Evolutionary conservation across 2,113 vertebrate species (phyloP), one percentile per base, ranked within the genome.

Genomic region (Silurus glanis): DNA sequence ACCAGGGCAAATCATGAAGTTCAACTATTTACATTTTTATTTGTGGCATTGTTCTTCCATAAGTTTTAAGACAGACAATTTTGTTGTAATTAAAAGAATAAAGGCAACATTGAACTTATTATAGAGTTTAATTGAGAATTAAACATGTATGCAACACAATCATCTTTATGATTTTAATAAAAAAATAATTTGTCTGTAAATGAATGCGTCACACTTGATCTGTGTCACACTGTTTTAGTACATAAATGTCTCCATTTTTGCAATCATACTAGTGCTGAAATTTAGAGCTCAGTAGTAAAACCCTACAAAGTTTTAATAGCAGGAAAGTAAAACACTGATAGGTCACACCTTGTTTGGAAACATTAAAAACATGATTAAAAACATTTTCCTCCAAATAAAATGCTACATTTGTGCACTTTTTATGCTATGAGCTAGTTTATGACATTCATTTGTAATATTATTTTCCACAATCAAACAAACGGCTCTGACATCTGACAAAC

Each of bases 401-500:
- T 91, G 90, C 89, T 87, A 55, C 84, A 90, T 61, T 86, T 83
- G 62, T 90, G 90, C 90, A 90, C 85, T 85, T 89, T 90, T 87
- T 92, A 88, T 92, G 90, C 89, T 86, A 91, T 72, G 89, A 64
- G 89, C 84, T 85, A 91, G 84, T 88, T 93, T 91, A 93, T 83
- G 87, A 87, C 25, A 66, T 86, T 91, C 62, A 89, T 86, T 62
- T 66, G 19, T 47, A 51, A 66, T 82, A 53, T 78, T 51, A 2
- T 45, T 49, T 62, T 12, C 47, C 80, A 53, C 21, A 85, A 56
- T 87, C 58, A 21, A 84, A 62, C 88, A 86, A 86, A 75, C 81
- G 81, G 89, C 89, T 84, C 89, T 92, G 80, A 92, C 82, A 84
- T 66, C 85, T 86, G 87, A 83, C 83, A 87, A 83, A 92, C 92